Base-by-base conservation (phyloP, 2,888 invertebrate species). In the Cheilosia vulpina region DNA sequence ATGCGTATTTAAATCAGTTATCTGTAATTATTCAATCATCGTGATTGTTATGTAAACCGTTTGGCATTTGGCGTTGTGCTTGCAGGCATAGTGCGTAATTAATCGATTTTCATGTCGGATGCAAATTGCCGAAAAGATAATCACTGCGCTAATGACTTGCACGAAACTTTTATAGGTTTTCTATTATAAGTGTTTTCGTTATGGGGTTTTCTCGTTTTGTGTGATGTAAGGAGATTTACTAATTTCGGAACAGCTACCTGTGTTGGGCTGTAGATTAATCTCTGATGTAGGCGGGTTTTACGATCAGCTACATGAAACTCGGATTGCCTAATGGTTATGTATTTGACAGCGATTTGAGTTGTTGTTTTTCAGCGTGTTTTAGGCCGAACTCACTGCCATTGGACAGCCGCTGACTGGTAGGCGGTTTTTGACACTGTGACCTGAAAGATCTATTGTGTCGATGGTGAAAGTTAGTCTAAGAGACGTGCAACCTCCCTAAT, bases 1-100 rank as follows among this genome's bases (percentile, higher is more conserved):
- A 17, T 21, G 24, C 38, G 52, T 41, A 71, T 71, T 71, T 38
- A 47, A 31, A 58, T 71, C 41, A 38, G 45, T 17, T 38, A 9
- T 21, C 34, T 4, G 24, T 55, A 73, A 63, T 75, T 65, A 62
- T 73, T 21, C 63, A 73, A 73, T 73, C 53, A 55, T 45, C 53
- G 24, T 21, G 31, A 9, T 31, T 31, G 27, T 72, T 43, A 58
- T 60, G 50, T 34, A 45, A 41, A 19, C 4, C 38, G 38, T 38
- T 38, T 38, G 31, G 31, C 31, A 9, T 11, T 2, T 52, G n/a
- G 41, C 13, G 58, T 58, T 58, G 58, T 47, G 71, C 71, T 50
- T 2, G 50, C 60, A 50, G 58, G 58, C 50, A 69, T 55, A 43
- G 45, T 45, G 15, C 27, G 27, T 34, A 34, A 57, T 57, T 57